Conservation (phyloP, 2,888 invertebrate species). For the Baccha elongata region DNA sequence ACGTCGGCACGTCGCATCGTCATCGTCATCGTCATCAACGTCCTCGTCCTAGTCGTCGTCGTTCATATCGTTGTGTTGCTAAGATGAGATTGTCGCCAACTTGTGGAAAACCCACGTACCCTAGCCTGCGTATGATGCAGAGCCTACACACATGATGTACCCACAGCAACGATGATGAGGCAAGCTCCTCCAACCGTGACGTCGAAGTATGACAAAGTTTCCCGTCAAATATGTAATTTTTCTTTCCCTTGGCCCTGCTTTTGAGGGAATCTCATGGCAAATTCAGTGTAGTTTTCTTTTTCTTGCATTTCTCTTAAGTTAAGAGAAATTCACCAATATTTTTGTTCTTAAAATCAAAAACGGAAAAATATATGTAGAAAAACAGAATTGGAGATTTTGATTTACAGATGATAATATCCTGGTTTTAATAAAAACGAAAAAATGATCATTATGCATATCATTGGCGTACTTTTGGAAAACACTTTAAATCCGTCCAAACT, state of each 20-base stretch:
- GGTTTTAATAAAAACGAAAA: no score
- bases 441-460: no score
- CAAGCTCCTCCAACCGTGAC: slow-evolving; percentile 43
- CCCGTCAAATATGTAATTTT: slow-evolving; percentile 52
- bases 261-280: slow-evolving; percentile 42
- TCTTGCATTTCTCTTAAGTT: slow-evolving; percentile 9
- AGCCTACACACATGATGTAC: slow-evolving; percentile 29
- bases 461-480: no score
- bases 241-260: slow-evolving; percentile 26
- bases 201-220: slow-evolving; percentile 47
- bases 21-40: slow-evolving; percentile 10
- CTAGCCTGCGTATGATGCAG: slow-evolving; percentile 9
- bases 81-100: slow-evolving; percentile 45
- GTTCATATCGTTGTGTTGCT: slow-evolving; percentile 6
- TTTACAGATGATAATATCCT: no score
- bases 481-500: no score
- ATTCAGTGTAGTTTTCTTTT: slow-evolving; percentile 43
- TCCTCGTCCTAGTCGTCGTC: slow-evolving; percentile 1
- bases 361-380: no score
- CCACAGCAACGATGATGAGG: slow-evolving; percentile 12
- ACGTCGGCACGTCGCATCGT: slow-evolving; percentile 51
- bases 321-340: slow-evolving; percentile 6
- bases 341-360: no score
- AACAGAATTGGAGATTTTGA: no score
- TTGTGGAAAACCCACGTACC: slow-evolving; percentile 61